Evolutionary conservation across 1,140 invertebrate genomes (phyloP), one percentile per base, ranked within the genome.

Genomic region (Achatina immaculata): DNA sequence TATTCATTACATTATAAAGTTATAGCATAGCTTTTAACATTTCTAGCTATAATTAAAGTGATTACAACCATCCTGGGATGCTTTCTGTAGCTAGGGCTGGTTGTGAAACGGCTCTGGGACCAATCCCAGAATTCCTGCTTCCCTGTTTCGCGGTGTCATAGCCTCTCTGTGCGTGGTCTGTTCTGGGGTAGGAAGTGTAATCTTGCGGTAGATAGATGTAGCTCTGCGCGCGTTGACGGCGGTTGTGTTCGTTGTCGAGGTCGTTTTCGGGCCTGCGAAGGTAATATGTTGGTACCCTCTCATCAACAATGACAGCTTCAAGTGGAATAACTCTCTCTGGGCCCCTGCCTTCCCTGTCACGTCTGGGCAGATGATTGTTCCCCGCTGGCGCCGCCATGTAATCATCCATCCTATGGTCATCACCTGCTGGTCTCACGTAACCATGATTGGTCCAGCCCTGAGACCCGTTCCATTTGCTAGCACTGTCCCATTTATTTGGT

Each of bases 11-110:
- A n/a, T n/a, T n/a, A n/a, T n/a, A n/a, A n/a, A n/a, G n/a, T n/a
- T n/a, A n/a, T n/a, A n/a, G n/a, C n/a, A n/a, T n/a, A n/a, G n/a
- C n/a, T n/a, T n/a, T n/a, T n/a, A n/a, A n/a, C n/a, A n/a, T n/a
- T n/a, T n/a, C n/a, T n/a, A n/a, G n/a, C n/a, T n/a, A n/a, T n/a
- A 28, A 19, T 65, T 58, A 40, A 38, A 51, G 3, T 3, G 6
- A 36, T 65, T 77, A 77, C 43, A 77, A 40, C 76, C 76, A 78
- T 19, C 48, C 76, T 9, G 76, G 19, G 21, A 36, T 65, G 11
- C 38, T 48, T 3, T 40, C 55, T 7, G 9, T 38, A 24, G 65
- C 36, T 31, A 78, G 62, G 28, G 6, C 42, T 31, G 76, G 76
- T 34, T 78, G 76, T 11, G 76, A 78, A n/a, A 36, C 62, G 1